Percentiles rank a stretch among this genome's conserved stretches.
Evolutionary conservation across 2,113 vertebrate species (phyloP).

Genomic region (Oenanthe melanoleuca): DNA sequence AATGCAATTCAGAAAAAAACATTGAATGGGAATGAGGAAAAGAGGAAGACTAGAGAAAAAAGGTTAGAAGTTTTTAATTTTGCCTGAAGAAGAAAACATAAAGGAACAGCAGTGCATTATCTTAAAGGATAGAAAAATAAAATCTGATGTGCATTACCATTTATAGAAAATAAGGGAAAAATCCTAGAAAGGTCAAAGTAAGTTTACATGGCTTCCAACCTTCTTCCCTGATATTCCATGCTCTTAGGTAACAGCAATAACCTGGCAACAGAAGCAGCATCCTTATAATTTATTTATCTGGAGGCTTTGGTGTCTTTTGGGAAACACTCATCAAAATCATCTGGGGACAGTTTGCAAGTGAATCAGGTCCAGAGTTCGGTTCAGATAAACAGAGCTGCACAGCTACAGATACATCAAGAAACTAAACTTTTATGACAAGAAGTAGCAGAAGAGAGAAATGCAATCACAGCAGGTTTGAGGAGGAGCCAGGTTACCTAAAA

Average conservation of each 20-base stretch:
- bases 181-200: neutral
- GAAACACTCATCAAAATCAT: neutral
- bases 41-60: neutral
- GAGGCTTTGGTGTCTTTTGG: neutral
- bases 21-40: neutral
- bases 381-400: neutral
- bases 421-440: neutral
- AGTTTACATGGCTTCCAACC: neutral
- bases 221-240: neutral
- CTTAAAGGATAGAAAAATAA: neutral
- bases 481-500: neutral
- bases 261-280: neutral
- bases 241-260: neutral
- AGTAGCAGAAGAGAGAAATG: neutral
- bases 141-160: accelerated
- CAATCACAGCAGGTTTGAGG: neutral
- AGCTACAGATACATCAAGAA: neutral
- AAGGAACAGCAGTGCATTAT: accelerated
- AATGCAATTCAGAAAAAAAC: neutral
- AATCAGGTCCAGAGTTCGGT: neutral
- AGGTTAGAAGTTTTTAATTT: neutral
- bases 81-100: neutral
- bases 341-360: neutral
- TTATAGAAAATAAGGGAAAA: neutral
- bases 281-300: neutral